Conservation (phyloP, 2,797 vertebrate species). For the Nannoperca australis region DNA sequence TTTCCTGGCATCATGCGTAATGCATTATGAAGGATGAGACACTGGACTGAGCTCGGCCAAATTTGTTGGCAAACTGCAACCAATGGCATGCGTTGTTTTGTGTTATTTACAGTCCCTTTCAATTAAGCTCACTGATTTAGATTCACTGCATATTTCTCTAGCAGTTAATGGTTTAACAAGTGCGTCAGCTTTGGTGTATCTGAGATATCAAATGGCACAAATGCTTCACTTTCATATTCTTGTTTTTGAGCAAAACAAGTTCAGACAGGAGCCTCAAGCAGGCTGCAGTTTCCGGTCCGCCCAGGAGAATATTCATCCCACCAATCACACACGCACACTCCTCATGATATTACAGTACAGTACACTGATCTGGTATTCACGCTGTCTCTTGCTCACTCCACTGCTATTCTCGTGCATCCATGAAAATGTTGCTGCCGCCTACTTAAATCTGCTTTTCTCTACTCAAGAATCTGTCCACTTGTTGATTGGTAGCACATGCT, state of each 20-base stretch:
- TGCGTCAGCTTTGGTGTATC: constrained; percentile 17
- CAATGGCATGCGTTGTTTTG: background rate
- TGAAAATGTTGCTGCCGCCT: constrained; percentile 57
- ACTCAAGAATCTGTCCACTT: constrained; percentile 45
- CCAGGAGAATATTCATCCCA: constrained; percentile 36
- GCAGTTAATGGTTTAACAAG: constrained; percentile 12
- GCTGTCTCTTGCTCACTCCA: constrained; percentile 45
- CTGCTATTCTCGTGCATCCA: constrained; percentile 52
- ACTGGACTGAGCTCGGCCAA: background rate
- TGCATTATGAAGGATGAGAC: constrained; percentile 21
- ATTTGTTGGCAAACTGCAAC: constrained; percentile 19
- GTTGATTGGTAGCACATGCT: constrained; percentile 56
- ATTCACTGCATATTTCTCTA: background rate
- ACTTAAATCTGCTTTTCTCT: constrained; percentile 55
- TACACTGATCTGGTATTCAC: constrained; percentile 48
- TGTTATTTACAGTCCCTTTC: constrained; percentile 4
- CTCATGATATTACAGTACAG: constrained; percentile 47
- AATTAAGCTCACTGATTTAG: background rate
- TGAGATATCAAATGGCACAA: constrained; percentile 22
- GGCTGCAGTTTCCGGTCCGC: constrained; percentile 20
- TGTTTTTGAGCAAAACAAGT: constrained; percentile 51
- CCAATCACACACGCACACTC: constrained; percentile 22
- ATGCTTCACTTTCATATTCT: constrained; percentile 27
- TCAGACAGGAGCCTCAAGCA: constrained; percentile 52
- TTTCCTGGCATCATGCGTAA: constrained; percentile 26